Evolutionary conservation across 2,113 vertebrate species (phyloP).

Genomic region (Phaetusa simplex): DNA sequence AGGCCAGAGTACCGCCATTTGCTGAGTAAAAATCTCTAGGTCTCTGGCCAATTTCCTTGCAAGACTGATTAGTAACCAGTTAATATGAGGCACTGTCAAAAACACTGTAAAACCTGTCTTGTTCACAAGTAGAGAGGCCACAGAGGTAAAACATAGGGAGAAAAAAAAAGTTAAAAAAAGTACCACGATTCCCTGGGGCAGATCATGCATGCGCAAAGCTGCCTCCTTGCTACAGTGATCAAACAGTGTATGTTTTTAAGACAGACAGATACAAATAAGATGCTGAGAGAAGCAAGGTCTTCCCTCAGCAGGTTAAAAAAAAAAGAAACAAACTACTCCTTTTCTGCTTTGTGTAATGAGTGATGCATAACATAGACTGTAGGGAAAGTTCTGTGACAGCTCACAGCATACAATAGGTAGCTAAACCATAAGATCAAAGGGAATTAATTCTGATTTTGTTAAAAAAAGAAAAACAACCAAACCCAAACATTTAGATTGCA

Average conservation of each 20-base stretch:
- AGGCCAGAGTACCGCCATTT: background rate
- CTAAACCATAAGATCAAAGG: background rate
- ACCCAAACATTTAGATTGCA: background rate
- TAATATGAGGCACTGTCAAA: background rate
- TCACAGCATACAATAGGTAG: background rate
- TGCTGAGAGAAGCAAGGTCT: background rate
- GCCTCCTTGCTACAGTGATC: background rate
- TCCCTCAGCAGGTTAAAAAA: background rate
- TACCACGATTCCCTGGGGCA: background rate
- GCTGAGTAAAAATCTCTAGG: background rate
- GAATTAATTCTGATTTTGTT: background rate
- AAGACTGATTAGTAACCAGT: background rate
- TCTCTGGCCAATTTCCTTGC: background rate
- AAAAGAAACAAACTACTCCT: background rate
- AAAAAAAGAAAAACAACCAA: background rate
- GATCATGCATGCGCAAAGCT: background rate
- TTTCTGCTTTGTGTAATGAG: background rate
- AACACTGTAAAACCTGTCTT: background rate
- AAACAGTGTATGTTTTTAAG: fast-evolving
- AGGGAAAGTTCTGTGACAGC: background rate
- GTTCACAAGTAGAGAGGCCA: background rate
- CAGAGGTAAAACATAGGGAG: background rate
- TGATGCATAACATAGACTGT: too few species aligned
- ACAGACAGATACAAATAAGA: background rate
- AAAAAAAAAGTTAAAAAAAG: too few species aligned